Evolutionary conservation across 2,888 invertebrate genomes (phyloP).

Genomic region (Amorpha juglandis): DNA sequence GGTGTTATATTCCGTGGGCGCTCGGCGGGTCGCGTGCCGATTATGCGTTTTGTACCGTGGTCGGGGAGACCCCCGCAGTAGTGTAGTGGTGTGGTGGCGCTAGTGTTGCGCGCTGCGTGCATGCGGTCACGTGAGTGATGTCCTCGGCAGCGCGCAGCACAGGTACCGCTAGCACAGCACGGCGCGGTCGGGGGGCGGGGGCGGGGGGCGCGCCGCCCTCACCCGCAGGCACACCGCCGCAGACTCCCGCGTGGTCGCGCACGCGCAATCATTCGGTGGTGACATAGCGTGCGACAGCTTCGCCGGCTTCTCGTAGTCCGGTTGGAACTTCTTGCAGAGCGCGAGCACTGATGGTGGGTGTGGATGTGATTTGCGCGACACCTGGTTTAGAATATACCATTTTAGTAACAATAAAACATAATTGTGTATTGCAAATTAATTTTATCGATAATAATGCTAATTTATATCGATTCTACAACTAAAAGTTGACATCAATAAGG

Average conservation of each 20-base stretch:
- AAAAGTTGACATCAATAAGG: too few species aligned
- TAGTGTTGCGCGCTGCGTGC: conserved; percentile 20
- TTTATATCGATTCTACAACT: not conserved
- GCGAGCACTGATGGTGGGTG: conserved; percentile 82
- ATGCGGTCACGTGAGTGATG: conserved; percentile 29
- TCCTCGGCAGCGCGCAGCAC: conserved; percentile 38
- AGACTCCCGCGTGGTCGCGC: conserved; percentile 39
- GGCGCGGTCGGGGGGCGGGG: conserved; percentile 57
- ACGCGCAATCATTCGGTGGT: conserved; percentile 37
- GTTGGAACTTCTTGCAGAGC: conserved; percentile 83
- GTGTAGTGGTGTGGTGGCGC: conserved; percentile 30
- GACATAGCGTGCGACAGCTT: conserved; percentile 54
- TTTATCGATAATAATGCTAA: not conserved
- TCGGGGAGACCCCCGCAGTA: conserved; percentile 54
- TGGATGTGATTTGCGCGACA: conserved; percentile 84
- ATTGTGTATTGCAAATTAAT: not conserved
- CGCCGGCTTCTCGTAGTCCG: conserved; percentile 80
- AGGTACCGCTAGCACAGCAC: conserved; percentile 67
- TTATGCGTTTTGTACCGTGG: conserved; percentile 78
- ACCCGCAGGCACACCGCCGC: conserved; percentile 44
- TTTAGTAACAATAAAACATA: not conserved
- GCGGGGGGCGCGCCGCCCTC: conserved; percentile 50
- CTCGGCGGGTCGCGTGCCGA: conserved; percentile 36
- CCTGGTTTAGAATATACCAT: conserved; percentile 50
- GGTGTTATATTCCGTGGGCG: not conserved